These are phyloP conservation scores for Reinhardtius hippoglossoides DNA, from an alignment of 2,113 vertebrate species.

Conservation along the genomic window DNA sequence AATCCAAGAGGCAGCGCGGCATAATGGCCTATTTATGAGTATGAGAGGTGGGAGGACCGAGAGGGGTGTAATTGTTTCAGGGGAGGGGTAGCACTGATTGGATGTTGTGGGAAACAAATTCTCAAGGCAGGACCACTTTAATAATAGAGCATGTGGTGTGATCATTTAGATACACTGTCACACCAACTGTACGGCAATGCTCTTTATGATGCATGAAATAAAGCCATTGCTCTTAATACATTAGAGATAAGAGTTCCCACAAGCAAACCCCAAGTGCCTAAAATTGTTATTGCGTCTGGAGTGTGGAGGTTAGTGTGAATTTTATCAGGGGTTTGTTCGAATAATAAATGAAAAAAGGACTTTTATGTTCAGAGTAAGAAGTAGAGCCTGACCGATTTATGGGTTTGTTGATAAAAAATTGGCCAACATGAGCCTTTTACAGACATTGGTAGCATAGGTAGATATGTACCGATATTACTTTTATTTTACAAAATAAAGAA, in stretches of 20 bases:
- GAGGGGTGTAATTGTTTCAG: slow-evolving; percentile 64
- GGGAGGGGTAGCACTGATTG: slow-evolving; percentile 35
- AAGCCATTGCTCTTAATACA: slow-evolving; percentile 43
- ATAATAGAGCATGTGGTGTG: slow-evolving; percentile 29
- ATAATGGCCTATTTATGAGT: slow-evolving; percentile 78
- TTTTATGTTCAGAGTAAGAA: no score
- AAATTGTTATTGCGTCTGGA: slow-evolving; percentile 26
- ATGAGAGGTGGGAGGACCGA: slow-evolving; percentile 60
- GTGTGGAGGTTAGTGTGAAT: not conserved
- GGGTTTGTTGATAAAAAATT: no score
- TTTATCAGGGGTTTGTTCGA: not conserved
- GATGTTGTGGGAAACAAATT: slow-evolving; percentile 45
- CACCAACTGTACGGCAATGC: not conserved
- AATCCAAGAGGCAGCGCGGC: slow-evolving; percentile 64
- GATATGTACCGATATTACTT: no score
- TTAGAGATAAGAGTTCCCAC: slow-evolving; percentile 34
- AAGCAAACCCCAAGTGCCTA: slow-evolving; percentile 27
- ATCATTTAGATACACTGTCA: slow-evolving; percentile 31
- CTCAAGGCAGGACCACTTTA: slow-evolving; percentile 16
- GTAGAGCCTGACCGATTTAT: no score
- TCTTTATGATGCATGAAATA: slow-evolving; percentile 53
- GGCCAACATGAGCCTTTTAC: no score
- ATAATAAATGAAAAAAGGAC: not conserved
- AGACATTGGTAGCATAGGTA: no score
- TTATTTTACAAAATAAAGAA: no score